These are phyloP conservation scores for Prosopocoilus inquinatus DNA, from an alignment of 2,888 invertebrate genomes.

Conservation along the genomic window DNA sequence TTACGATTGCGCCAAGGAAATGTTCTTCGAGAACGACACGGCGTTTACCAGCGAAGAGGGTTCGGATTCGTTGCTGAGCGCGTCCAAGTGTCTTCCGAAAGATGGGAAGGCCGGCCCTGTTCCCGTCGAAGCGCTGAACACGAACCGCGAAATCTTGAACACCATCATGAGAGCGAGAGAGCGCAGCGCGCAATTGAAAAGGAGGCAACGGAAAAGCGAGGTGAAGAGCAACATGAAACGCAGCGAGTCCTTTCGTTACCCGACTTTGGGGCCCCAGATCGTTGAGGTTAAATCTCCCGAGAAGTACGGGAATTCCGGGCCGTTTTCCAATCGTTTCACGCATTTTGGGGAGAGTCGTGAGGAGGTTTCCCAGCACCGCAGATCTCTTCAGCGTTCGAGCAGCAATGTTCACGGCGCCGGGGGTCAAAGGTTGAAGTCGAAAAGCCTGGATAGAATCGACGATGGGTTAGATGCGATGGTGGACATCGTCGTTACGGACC, in stretches of 20 bases:
- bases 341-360: neutral
- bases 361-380: neutral
- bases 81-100: constrained; percentile 51
- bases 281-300: neutral
- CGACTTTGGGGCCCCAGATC: constrained; percentile 20
- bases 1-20: constrained; percentile 53
- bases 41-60: constrained; percentile 65
- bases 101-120: constrained; percentile 11
- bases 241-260: constrained; percentile 32
- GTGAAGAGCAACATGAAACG: constrained; percentile 4
- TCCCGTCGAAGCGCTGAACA: constrained; percentile 11
- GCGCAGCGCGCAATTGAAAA: constrained; percentile 41
- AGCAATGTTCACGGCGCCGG: constrained; percentile 11
- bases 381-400: constrained; percentile 9
- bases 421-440: constrained; percentile 49
- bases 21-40: constrained; percentile 58
- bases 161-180: constrained; percentile 57
- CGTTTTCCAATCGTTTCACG: neutral
- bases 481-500: constrained; percentile 64
- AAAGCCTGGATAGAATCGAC: constrained; percentile 77
- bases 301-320: neutral
- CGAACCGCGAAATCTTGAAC: constrained; percentile 59
- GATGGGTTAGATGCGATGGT: constrained; percentile 69
- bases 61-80: constrained; percentile 69
- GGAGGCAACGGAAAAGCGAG: constrained; percentile 35